Percentiles rank a stretch among this genome's conserved stretches.
Conservation (phyloP, 2,797 vertebrate genomes). For the Micropoecilia bifurca region DNA sequence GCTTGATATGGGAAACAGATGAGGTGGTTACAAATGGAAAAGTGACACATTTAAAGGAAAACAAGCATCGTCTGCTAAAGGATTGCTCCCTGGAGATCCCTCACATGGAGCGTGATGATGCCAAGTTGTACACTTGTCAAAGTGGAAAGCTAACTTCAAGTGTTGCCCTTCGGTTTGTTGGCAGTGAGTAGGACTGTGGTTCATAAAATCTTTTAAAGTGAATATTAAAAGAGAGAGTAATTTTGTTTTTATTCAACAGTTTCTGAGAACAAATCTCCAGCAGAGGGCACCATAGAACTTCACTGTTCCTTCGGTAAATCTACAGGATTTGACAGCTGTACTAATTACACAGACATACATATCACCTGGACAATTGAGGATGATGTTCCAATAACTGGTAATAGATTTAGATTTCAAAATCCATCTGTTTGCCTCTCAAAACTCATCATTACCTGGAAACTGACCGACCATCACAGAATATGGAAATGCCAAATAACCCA, state of each 20-base stretch:
- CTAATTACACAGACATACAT: conserved; percentile 23
- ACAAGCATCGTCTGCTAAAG: conserved; percentile 20
- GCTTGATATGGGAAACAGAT: accelerated
- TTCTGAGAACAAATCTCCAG: accelerated
- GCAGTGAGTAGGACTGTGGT: conserved; percentile 42
- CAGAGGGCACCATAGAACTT: conserved; percentile 32
- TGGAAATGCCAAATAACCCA: conserved; percentile 65
- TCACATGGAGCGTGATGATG: conserved; percentile 22
- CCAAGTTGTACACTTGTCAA: conserved; percentile 52
- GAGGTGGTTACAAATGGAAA: conserved; percentile 48
- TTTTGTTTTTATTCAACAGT: conserved; percentile 44
- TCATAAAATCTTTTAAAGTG: background rate
- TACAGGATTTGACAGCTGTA: conserved; percentile 3
- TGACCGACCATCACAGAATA: conserved; percentile 65
- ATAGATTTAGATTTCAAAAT: conserved; percentile 29
- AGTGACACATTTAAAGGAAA: background rate
- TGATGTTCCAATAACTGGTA: conserved; percentile 36
- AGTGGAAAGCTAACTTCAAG: conserved; percentile 22
- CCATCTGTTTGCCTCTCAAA: conserved; percentile 48
- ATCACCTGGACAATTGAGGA: conserved; percentile 58
- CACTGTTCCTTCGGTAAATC: conserved; percentile 55
- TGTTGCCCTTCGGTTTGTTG: conserved; percentile 50
- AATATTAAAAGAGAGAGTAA: background rate
- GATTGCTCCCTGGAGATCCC: conserved; percentile 67
- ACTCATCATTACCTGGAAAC: conserved; percentile 40